These are phyloP conservation scores for Clitarchus hookeri DNA, from an alignment of 2,888 invertebrate genomes.

Conservation along the genomic window DNA sequence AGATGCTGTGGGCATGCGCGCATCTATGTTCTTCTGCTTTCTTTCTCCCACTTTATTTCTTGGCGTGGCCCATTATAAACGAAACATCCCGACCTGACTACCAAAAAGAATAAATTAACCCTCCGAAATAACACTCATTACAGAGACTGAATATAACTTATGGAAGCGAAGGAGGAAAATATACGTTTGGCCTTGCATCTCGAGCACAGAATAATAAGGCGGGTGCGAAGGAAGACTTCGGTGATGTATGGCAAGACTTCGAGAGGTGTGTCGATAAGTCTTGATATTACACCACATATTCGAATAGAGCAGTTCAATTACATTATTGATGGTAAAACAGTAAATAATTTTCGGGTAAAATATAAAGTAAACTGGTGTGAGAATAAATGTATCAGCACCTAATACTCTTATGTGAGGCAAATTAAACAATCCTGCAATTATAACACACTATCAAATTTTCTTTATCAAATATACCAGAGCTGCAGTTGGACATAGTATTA, in stretches of 20 bases:
- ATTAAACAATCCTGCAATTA: too few species aligned
- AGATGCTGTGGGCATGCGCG: not conserved
- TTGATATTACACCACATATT: too few species aligned
- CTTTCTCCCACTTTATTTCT: not conserved
- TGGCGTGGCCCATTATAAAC: not conserved
- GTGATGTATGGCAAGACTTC: not conserved
- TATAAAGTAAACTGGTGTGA: too few species aligned
- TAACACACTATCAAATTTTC: too few species aligned
- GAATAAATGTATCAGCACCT: too few species aligned
- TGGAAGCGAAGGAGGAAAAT: not conserved
- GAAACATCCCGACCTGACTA: not conserved
- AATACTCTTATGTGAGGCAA: too few species aligned
- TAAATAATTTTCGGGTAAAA: too few species aligned
- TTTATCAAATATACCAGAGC: too few species aligned
- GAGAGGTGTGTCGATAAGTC: too few species aligned
- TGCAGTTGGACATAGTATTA: too few species aligned
- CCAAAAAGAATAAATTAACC: constrained; percentile 14
- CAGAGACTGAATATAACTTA: not conserved
- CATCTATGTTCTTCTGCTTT: not conserved
- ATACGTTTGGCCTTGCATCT: not conserved
- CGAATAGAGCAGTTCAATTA: too few species aligned
- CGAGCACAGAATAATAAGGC: not conserved
- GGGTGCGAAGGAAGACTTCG: not conserved
- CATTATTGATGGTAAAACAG: too few species aligned
- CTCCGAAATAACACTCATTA: constrained; percentile 8